Base-by-base conservation (phyloP, 1,140 invertebrate genomes). In the Drosophila carrolli region DNA sequence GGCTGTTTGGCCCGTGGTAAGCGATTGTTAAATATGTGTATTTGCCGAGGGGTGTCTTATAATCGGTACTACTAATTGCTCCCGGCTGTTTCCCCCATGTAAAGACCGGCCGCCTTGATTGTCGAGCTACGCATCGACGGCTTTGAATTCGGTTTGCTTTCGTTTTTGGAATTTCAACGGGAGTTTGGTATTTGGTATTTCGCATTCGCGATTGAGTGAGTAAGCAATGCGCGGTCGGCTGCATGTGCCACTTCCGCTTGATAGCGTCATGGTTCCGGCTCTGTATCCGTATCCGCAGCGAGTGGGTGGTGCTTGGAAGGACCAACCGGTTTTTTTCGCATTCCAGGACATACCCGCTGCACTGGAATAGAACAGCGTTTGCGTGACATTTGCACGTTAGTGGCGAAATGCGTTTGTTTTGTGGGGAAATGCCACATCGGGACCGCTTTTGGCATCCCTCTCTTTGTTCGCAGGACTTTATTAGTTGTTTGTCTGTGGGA, bases 171-270 rank as follows among this genome's bases (percentile, higher is more conserved):
- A 46, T 65, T 61, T 59, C 19, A 38, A 43, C 60, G 55, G 37
- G 51, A 46, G 41, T 78, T 54, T 44, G 50, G 63, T 54, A 73
- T 73, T 75, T 47, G 50, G 63, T 54, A 73, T 73, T 75, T 47
- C 66, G 59, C 58, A 71, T 77, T 66, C 54, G 67, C 76, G 68
- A 82, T 79, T 86, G 75, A 83, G 77, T 79, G 84, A 71, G 80
- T 88, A 73, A 71, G 78, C 83, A 80, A 46, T 78, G 61, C 58
- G 56, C 75, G 67, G 77, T 84, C 73, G 63, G 85, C 81, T 88
- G 78, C 84, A 89, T 89, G 84, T 89, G 85, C 84, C 84, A 89
- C 81, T 89, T 89, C 84, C 84, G 85, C 84, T 63, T 90, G 84
- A 89, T 89, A 89, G 85, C 85, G 77, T 84, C 84, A 89, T 62